phyloP scores from a whole-genome alignment of 2,113 vertebrate species.

The Aspiorhynchus laticeps region DNA sequence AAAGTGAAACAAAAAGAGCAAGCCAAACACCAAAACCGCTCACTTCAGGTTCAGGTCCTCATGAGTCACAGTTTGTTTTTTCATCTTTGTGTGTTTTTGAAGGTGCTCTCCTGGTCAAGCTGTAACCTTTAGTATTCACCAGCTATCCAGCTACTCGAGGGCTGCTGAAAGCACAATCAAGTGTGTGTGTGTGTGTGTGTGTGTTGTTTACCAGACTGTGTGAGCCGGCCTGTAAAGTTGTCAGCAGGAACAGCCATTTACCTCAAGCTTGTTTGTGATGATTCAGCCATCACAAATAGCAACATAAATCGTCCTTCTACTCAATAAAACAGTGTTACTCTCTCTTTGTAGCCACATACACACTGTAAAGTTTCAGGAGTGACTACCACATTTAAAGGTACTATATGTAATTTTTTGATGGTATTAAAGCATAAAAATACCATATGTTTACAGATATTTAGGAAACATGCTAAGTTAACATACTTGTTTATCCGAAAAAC shows the following conservation, averaged over 20 bases:
- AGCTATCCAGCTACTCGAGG: not conserved
- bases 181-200: not conserved
- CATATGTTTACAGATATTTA: not conserved
- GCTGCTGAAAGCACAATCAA: conserved; percentile 2
- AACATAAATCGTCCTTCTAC: conserved; percentile 12
- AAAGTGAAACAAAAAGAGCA: not conserved
- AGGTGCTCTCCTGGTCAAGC: not conserved
- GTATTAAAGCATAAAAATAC: not conserved
- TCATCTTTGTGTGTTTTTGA: not conserved
- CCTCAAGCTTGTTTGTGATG: conserved; percentile 34
- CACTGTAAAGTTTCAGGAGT: not conserved
- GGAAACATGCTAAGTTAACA: not conserved
- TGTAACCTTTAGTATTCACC: conserved; percentile 42
- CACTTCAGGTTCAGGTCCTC: not conserved
- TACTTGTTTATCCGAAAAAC: no score
- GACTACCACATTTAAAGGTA: not conserved
- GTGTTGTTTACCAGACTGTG: conserved; percentile 12
- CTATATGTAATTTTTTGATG: no score
- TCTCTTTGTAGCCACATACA: not conserved
- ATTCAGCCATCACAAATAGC: conserved; percentile 36
- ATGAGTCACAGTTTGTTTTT: not conserved
- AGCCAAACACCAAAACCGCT: not conserved
- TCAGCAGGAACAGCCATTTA: conserved; percentile 5
- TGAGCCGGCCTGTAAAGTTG: conserved; percentile 11
- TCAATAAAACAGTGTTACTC: not conserved